Evolutionary conservation across 1,140 invertebrate species (phyloP).

Genomic region (Drosophila tani): DNA sequence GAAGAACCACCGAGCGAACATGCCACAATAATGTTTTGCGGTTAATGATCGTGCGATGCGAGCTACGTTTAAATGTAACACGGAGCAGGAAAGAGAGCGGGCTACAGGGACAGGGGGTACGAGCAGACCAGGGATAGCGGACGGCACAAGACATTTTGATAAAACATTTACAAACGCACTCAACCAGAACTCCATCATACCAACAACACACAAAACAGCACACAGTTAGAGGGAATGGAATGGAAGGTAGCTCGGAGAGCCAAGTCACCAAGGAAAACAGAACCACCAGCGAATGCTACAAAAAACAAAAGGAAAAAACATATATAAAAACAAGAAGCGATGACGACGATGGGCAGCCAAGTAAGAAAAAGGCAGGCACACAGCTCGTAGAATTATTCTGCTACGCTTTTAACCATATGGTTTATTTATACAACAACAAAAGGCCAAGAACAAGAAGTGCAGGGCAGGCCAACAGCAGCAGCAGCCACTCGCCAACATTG

Average conservation of each 20-base stretch:
- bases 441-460: constrained; percentile 14
- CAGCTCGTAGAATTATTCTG: constrained; percentile 67
- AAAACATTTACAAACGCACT: constrained; percentile 83
- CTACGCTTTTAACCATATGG: constrained; percentile 83
- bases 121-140: constrained; percentile 13
- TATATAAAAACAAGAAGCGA: constrained; percentile 38
- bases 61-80: constrained; percentile 66
- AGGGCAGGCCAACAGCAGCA: constrained; percentile 13
- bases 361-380: constrained; percentile 49
- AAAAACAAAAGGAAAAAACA: constrained; percentile 4
- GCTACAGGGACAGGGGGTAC: neutral
- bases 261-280: constrained; percentile 39
- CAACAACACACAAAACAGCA: constrained; percentile 33
- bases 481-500: constrained; percentile 61
- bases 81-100: constrained; percentile 19
- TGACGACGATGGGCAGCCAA: constrained; percentile 46
- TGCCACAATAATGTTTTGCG: constrained; percentile 80
- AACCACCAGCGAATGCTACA: constrained; percentile 26
- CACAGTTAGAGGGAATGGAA: constrained; percentile 51
- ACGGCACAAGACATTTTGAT: constrained; percentile 82
- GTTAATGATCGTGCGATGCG: constrained; percentile 76
- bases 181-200: constrained; percentile 71
- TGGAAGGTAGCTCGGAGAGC: constrained; percentile 12
- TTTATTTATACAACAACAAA: constrained; percentile 79
- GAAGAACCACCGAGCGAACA: constrained; percentile 54